Base-by-base conservation (phyloP, 1,140 invertebrate species). In the Zaprionus davidi region DNA sequence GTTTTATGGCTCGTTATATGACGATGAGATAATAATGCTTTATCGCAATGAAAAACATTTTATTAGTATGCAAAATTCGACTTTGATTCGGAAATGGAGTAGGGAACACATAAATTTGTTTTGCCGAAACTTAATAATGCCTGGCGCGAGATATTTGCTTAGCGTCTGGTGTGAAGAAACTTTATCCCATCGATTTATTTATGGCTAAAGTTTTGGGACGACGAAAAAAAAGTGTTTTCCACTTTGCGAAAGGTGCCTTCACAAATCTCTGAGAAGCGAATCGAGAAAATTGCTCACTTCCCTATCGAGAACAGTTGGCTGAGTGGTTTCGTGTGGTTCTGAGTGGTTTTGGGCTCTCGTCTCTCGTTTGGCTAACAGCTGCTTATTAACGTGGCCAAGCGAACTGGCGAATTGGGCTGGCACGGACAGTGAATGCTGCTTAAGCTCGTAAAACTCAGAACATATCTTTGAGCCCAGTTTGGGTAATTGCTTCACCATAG, bases 311-410 rank as follows among this genome's bases (percentile, higher is more conserved):
- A 49, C 57, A 60, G 71, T 41, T 81, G 79, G 68, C 57, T 71
- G 57, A 55, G 56, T 34, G 31, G 28, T 31, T 31, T 31, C 28
- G 28, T 31, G 28, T 31, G 28, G 31, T 49, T 41, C 38, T 15
- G 38, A n/a, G 41, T 46, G n/a, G 11, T 69, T 69, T 38, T 65
- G 22, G 28, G 13, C 57, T 70, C 71, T 69, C 20, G 15, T n/a
- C 41, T 15, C 36, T 46, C 41, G n/a, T 46, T 11, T 31, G 20
- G 51, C 71, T 46, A 38, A 38, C 64, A 73, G 57, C 64, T 20
- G 76, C 79, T 66, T 77, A 75, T 86, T 87, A 86, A 75, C 76
- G 63, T 87, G 83, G 83, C 70, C 83, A 77, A 79, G 26, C n/a
- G 7, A 46, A 7, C 7, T 13, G 46, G 78, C 58, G 70, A 83